A percentile compares a stretch with the other conserved stretches of the same genome.
Evolutionary conservation across 1,140 invertebrate genomes (phyloP).

Genomic region (Eurosta solidaginis): DNA sequence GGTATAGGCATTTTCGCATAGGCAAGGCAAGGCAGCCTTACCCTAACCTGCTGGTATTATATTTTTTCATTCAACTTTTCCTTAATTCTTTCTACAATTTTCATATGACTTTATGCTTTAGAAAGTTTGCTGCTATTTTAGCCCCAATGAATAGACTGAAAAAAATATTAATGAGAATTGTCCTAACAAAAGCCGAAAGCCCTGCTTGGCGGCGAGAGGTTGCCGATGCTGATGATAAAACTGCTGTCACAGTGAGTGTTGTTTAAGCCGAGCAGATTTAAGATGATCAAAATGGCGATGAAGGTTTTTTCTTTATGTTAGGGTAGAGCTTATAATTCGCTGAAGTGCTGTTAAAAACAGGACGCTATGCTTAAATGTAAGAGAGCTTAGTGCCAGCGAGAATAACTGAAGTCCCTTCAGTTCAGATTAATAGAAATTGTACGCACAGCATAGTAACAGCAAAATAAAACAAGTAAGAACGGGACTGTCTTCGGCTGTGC

Average conservation of each 20-base stretch:
- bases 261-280: background rate
- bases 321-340: too few species aligned
- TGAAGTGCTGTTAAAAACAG: background rate
- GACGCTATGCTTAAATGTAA: background rate
- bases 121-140: background rate
- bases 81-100: background rate
- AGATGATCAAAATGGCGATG: background rate
- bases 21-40: too few species aligned
- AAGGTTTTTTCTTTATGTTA: background rate
- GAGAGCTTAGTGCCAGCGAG: background rate
- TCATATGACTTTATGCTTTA: background rate
- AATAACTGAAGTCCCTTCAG: background rate
- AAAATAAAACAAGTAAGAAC: too few species aligned
- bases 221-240: background rate
- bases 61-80: background rate
- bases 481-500: too few species aligned
- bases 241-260: too few species aligned
- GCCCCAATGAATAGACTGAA: constrained; percentile 4
- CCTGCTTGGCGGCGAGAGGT: background rate
- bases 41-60: too few species aligned
- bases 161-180: constrained; percentile 26
- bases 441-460: background rate
- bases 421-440: background rate
- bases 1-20: too few species aligned
- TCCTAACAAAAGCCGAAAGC: constrained; percentile 17